These are phyloP conservation scores for Heliothis virescens DNA, from an alignment of 1,140 invertebrate species.

Conservation along the genomic window DNA sequence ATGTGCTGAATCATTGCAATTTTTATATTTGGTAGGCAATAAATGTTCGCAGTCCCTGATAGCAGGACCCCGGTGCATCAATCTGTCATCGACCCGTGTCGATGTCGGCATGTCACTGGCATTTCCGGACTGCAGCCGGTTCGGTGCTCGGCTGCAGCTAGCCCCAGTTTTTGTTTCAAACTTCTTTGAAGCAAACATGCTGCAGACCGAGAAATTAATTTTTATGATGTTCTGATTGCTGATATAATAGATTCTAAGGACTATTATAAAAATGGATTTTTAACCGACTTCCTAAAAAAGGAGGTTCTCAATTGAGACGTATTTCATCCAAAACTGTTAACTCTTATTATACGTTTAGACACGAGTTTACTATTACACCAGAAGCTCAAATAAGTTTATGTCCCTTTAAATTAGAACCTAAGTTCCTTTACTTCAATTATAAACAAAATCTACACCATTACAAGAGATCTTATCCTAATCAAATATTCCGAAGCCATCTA, in stretches of 20 bases:
- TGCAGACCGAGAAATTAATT: neutral
- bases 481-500: conserved; percentile 18
- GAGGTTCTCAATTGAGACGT: too few species aligned
- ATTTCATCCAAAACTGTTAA: neutral
- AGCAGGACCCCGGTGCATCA: neutral
- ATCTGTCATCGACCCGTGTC: conserved; percentile 40
- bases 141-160: conserved; percentile 24
- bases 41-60: too few species aligned
- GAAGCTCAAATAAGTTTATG: too few species aligned
- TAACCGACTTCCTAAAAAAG: neutral
- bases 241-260: neutral
- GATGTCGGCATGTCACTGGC: conserved; percentile 37
- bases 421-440: too few species aligned
- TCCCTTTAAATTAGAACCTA: too few species aligned
- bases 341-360: too few species aligned
- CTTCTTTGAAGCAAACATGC: conserved; percentile 12
- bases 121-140: conserved; percentile 46
- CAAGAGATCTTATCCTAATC: conserved; percentile 2
- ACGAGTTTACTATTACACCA: too few species aligned
- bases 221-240: neutral
- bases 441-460: too few species aligned
- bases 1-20: too few species aligned
- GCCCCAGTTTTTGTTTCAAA: conserved; percentile 35
- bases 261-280: neutral
- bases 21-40: too few species aligned